phyloP scores from a whole-genome alignment of 2,113 vertebrate species.

The Corythoichthys haematopterus region DNA sequence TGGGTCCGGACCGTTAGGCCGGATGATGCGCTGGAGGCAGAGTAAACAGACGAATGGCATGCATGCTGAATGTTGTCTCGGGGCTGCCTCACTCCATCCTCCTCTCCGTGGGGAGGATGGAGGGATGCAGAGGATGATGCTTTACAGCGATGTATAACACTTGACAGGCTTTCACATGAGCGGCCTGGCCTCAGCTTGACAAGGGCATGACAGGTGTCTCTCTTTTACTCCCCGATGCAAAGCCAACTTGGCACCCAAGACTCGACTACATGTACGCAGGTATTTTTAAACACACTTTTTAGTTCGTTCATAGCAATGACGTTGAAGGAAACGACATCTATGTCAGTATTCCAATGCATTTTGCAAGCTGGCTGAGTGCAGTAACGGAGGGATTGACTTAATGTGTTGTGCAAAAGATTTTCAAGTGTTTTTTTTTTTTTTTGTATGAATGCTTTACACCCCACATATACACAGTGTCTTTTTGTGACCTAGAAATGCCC shows the following conservation, averaged over 20 bases:
- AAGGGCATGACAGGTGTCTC: conserved; percentile 20
- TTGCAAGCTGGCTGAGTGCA: background rate
- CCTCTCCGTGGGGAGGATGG: background rate
- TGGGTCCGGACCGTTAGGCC: conserved; percentile 21
- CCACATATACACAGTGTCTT: too few species aligned
- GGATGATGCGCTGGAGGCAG: conserved; percentile 34
- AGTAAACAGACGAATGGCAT: conserved; percentile 45
- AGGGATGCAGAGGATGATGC: conserved; percentile 54
- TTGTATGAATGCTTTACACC: too few species aligned
- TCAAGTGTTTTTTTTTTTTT: too few species aligned
- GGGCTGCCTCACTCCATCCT: conserved; percentile 48
- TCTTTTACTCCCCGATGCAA: background rate
- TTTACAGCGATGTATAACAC: conserved; percentile 42
- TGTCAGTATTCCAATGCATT: background rate
- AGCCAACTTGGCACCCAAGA: conserved; percentile 3
- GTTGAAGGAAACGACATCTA: background rate
- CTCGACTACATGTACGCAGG: background rate
- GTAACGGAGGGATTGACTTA: background rate
- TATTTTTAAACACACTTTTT: background rate
- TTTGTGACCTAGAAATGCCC: too few species aligned
- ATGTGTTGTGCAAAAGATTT: background rate
- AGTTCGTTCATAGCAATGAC: background rate
- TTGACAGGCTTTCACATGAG: conserved; percentile 57
- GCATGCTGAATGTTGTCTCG: conserved; percentile 34
- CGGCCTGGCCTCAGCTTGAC: conserved; percentile 27